These are phyloP conservation scores for Antitype chi DNA, from an alignment of 2,888 invertebrate species.

Conservation along the genomic window DNA sequence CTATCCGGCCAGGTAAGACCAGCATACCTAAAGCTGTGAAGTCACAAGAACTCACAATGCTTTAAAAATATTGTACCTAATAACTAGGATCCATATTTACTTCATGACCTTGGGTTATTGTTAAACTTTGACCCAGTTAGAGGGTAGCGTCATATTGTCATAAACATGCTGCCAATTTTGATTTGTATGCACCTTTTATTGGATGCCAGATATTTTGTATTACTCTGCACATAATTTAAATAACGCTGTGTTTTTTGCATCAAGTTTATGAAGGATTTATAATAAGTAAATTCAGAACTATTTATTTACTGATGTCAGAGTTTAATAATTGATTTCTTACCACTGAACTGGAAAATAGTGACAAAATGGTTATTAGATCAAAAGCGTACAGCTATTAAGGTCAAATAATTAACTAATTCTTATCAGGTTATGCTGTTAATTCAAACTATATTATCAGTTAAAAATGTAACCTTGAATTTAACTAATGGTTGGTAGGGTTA, in stretches of 20 bases:
- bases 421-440: constrained; percentile 26
- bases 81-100: not conserved
- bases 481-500: not conserved
- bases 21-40: not conserved
- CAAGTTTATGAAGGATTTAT: not conserved
- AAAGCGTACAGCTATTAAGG: not conserved
- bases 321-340: not conserved
- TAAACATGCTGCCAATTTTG: not conserved
- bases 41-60: not conserved
- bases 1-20: constrained; percentile 75
- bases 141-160: constrained; percentile 12
- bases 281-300: not conserved
- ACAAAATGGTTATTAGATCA: not conserved
- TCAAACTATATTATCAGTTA: constrained; percentile 8
- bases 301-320: not conserved
- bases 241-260: constrained; percentile 1
- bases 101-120: constrained; percentile 36
- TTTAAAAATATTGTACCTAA: not conserved
- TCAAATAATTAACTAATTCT: constrained; percentile 11
- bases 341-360: not conserved
- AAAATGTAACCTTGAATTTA: constrained; percentile 8
- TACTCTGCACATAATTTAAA: not conserved
- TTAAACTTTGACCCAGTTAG: constrained; percentile 63
- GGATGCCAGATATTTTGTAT: not conserved
- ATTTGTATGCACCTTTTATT: constrained; percentile 9